phyloP scores from a whole-genome alignment of 53 echinoderm and acorn worm genomes.

The Patiria pectinifera region DNA sequence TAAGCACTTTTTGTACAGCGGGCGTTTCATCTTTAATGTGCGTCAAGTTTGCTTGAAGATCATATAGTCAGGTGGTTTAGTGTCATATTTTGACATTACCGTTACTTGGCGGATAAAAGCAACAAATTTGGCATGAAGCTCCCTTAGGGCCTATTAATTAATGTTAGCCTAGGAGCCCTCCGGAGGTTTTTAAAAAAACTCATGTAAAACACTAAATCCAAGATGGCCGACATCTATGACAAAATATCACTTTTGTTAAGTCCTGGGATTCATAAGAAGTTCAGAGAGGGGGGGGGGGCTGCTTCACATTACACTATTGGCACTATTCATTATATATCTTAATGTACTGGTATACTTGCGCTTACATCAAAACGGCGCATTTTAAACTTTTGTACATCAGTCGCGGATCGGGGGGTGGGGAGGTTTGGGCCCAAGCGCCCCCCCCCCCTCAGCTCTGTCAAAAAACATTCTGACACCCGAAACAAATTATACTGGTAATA shows the following conservation, averaged over 20 bases:
- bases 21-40: too few relatives aligned
- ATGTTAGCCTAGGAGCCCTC: not conserved
- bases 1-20: too few relatives aligned
- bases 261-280: conserved; percentile 8
- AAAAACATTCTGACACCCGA: too few relatives aligned
- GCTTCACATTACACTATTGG: too few relatives aligned
- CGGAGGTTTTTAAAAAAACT: not conserved
- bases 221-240: not conserved
- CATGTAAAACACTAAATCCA: not conserved
- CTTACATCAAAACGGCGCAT: not conserved
- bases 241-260: not conserved
- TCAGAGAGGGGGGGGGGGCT: not conserved
- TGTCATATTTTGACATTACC: not conserved
- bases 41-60: too few relatives aligned
- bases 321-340: too few relatives aligned
- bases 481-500: too few relatives aligned
- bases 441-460: too few relatives aligned
- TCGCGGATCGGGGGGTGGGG: too few relatives aligned
- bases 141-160: conserved; percentile 18
- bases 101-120: conserved; percentile 9
- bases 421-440: too few relatives aligned
- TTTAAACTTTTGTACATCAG: conserved; percentile 14
- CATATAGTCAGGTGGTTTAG: not conserved
- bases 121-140: conserved; percentile 2
- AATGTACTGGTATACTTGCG: too few relatives aligned